phyloP scores from a whole-genome alignment of 2,888 invertebrate species.

The Euphydryas editha region DNA sequence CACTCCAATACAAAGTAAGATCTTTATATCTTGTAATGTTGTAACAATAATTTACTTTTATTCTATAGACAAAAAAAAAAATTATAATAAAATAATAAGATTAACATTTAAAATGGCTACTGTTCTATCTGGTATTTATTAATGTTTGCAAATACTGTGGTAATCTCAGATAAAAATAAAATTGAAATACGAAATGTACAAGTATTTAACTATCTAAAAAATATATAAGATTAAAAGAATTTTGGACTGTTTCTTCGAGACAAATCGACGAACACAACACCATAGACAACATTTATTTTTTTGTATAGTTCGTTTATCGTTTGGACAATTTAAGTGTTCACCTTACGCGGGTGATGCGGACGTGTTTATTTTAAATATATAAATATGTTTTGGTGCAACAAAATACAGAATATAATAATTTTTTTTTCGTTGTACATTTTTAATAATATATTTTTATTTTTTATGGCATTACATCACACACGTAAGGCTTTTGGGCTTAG shows the following conservation, averaged over 20 bases:
- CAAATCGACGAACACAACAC: conserved; percentile 10
- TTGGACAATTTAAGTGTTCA: neutral
- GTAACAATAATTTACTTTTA: conserved; percentile 80
- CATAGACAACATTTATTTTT: neutral
- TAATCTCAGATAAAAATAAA: conserved; percentile 52
- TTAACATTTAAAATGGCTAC: conserved; percentile 74
- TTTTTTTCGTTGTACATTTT: conserved; percentile 15
- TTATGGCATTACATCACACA: conserved; percentile 14
- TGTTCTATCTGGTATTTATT: conserved; percentile 45
- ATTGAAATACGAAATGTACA: conserved; percentile 46
- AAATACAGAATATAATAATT: conserved; percentile 5
- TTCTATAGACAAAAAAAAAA: conserved; percentile 66
- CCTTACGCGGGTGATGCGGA: conserved; percentile 13
- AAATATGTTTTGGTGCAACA: neutral
- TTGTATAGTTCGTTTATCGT: conserved; percentile 13
- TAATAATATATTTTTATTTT: conserved; percentile 1
- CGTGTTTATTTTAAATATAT: conserved; percentile 4
- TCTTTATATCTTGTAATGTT: conserved; percentile 78
- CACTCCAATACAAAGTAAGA: conserved; percentile 73
- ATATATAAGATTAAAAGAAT: neutral
- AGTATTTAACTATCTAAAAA: conserved; percentile 32
- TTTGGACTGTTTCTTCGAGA: conserved; percentile 17
- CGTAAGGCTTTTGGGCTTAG: conserved; percentile 11
- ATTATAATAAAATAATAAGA: conserved; percentile 47
- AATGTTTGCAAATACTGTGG: conserved; percentile 66